A percentile compares a stretch with the other conserved stretches of the same genome.
These are phyloP conservation scores for Rhinogobio ventralis DNA, from an alignment of 2,797 vertebrate genomes.

Conservation along the genomic window DNA sequence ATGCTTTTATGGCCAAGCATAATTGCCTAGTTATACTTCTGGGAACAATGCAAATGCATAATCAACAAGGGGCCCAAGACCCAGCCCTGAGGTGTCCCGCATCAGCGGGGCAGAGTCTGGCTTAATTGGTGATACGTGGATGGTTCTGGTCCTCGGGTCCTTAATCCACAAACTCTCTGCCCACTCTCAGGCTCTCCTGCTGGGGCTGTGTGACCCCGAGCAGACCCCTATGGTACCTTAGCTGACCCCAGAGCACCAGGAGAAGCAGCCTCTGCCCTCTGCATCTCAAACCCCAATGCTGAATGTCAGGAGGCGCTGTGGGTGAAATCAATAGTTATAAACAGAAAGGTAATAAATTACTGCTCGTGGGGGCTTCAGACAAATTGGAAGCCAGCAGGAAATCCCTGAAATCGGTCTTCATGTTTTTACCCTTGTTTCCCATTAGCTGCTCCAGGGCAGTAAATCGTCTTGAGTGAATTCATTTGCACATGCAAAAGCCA, in stretches of 20 bases:
- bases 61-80: slow-evolving; percentile 71
- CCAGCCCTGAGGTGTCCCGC: slow-evolving; percentile 77
- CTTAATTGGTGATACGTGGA: slow-evolving; percentile 75
- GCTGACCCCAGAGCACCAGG: slow-evolving; percentile 80
- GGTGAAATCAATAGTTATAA: slow-evolving; percentile 76
- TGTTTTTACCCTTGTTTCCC: slow-evolving; percentile 65
- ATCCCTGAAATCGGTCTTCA: slow-evolving; percentile 66
- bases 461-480: slow-evolving; percentile 77
- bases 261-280: slow-evolving; percentile 71
- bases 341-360: slow-evolving; percentile 85
- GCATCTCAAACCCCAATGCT: slow-evolving; percentile 74
- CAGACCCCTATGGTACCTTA: slow-evolving; percentile 79
- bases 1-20: slow-evolving; percentile 72
- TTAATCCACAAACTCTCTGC: slow-evolving; percentile 18
- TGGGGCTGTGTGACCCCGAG: slow-evolving; percentile 71
- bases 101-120: slow-evolving; percentile 66
- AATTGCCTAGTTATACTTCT: slow-evolving; percentile 78
- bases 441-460: slow-evolving; percentile 72
- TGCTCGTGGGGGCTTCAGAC: slow-evolving; percentile 70
- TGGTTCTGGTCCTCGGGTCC: slow-evolving; percentile 64
- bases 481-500: slow-evolving; percentile 66
- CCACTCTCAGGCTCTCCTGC: neutral
- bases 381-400: slow-evolving; percentile 77
- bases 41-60: slow-evolving; percentile 74
- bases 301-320: slow-evolving; percentile 73